Evolutionary conservation across 2,797 vertebrate genomes (phyloP).

Genomic region (Spea hammondii): DNA sequence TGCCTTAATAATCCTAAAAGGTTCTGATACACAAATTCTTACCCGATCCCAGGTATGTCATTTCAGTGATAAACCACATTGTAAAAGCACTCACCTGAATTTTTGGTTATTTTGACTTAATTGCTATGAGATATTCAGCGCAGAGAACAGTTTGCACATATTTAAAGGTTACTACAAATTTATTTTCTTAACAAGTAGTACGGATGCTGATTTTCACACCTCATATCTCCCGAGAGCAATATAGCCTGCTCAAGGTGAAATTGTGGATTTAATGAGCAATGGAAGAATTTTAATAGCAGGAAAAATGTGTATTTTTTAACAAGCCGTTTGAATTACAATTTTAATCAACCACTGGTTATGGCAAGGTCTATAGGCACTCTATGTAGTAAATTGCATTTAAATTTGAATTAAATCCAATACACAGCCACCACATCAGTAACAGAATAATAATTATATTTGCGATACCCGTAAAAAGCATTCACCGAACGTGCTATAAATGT

Average conservation of each 20-base stretch:
- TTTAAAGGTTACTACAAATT: conserved; percentile 39
- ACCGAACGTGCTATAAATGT: not conserved
- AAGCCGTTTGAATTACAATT: conserved; percentile 25
- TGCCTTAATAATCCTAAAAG: too few species aligned
- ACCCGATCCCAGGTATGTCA: conserved; percentile 9
- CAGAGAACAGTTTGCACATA: conserved; percentile 2
- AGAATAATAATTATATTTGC: conserved; percentile 40
- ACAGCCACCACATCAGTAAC: conserved; percentile 24
- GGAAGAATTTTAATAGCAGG: conserved; percentile 20
- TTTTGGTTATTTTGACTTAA: conserved; percentile 23
- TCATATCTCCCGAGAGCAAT: conserved; percentile 45
- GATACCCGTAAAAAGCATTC: conserved; percentile 25
- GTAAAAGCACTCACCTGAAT: conserved; percentile 11
- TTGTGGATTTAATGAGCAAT: conserved; percentile 33
- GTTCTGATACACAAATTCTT: not conserved
- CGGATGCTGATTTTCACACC: conserved; percentile 40
- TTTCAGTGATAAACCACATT: conserved; percentile 27
- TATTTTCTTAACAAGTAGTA: conserved; percentile 40
- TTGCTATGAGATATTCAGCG: conserved; percentile 14
- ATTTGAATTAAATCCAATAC: conserved; percentile 36
- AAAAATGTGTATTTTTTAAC: conserved; percentile 33
- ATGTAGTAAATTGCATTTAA: conserved; percentile 37
- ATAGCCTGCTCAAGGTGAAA: conserved; percentile 39
- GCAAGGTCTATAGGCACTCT: conserved; percentile 20
- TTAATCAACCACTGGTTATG: conserved; percentile 27